Percentiles rank a stretch among this genome's conserved stretches.
These are phyloP conservation scores for Rotaria sp. DNA, from an alignment of 2,888 invertebrate species.

Conservation along the genomic window DNA sequence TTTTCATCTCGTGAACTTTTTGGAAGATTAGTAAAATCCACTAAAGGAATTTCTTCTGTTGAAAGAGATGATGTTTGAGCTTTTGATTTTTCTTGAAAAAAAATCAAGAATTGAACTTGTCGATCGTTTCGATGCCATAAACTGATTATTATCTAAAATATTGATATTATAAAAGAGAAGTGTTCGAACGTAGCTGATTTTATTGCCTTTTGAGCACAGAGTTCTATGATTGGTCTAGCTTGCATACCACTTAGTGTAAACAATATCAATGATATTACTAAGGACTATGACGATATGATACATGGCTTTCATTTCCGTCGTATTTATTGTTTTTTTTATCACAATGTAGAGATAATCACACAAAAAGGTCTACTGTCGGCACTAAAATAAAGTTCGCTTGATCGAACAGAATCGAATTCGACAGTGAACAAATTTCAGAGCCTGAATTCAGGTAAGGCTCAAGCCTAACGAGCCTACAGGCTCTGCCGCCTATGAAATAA, in stretches of 20 bases:
- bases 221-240: neutral
- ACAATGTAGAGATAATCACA: too few species aligned
- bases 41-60: neutral
- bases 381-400: too few species aligned
- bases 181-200: neutral
- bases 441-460: too few species aligned
- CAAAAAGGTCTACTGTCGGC: too few species aligned
- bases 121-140: neutral
- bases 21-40: neutral
- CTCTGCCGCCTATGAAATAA: too few species aligned
- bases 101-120: neutral
- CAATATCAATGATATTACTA: neutral
- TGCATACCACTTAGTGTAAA: neutral
- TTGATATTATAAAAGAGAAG: neutral
- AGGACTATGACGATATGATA: too few species aligned
- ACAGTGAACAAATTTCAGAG: too few species aligned
- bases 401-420: too few species aligned
- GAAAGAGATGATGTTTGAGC: neutral
- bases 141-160: neutral
- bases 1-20: neutral
- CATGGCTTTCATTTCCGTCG: too few species aligned
- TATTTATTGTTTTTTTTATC: too few species aligned
- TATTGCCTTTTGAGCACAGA: neutral
- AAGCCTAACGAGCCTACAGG: too few species aligned
- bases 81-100: slow-evolving; percentile 6